These are phyloP conservation scores for Ceratina calcarata DNA, from an alignment of 1,140 invertebrate species.

Conservation along the genomic window DNA sequence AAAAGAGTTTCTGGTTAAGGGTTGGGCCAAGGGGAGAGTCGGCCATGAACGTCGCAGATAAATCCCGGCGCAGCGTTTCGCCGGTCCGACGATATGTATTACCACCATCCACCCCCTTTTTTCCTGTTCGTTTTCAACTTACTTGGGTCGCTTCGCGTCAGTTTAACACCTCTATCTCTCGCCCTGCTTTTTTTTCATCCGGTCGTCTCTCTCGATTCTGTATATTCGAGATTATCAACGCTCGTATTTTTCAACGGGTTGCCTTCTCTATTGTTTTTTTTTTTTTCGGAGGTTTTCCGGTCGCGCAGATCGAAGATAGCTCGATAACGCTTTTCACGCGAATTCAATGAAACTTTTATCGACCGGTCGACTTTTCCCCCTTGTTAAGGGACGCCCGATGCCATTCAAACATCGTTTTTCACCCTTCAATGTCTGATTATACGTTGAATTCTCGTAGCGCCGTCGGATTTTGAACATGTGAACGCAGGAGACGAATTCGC, in stretches of 20 bases:
- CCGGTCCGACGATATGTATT: slow-evolving; percentile 44
- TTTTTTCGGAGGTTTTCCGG: not conserved
- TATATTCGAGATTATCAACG: slow-evolving; percentile 38
- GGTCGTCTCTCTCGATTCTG: slow-evolving; percentile 4
- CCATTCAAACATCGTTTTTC: not conserved
- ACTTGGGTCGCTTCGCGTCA: slow-evolving; percentile 15
- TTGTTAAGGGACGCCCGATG: not conserved
- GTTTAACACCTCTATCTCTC: slow-evolving; percentile 7
- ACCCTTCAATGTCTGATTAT: not conserved
- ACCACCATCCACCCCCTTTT: slow-evolving; percentile 8
- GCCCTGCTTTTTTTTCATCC: not conserved
- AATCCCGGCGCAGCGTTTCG: slow-evolving; percentile 18
- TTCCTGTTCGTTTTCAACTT: slow-evolving; percentile 34
- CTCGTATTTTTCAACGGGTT: slow-evolving; percentile 36
- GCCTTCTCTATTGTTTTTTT: not conserved
- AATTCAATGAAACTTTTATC: slow-evolving; percentile 43
- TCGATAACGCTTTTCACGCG: slow-evolving; percentile 19
- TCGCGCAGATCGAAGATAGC: not conserved
- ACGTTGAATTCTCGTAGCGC: not conserved
- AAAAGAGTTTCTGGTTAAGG: slow-evolving; percentile 22
- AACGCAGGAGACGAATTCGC: not conserved
- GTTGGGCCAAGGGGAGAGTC: slow-evolving; percentile 2
- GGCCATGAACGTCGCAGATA: slow-evolving; percentile 40
- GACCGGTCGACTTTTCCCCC: not conserved
- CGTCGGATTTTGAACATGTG: not conserved